Conservation (phyloP, 2,113 vertebrate species). For the Oncorhynchus keta region DNA sequence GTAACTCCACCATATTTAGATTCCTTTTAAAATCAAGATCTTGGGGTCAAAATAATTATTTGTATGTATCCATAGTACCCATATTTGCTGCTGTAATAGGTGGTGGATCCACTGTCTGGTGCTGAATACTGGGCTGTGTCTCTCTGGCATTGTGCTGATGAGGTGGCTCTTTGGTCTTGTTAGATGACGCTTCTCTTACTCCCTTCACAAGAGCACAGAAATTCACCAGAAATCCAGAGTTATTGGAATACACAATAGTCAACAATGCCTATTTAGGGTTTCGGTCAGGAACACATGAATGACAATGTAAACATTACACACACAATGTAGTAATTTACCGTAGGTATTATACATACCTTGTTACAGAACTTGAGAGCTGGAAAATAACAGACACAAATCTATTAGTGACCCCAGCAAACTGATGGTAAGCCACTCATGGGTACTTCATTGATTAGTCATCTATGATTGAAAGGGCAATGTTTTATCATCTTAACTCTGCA, state of each 20-base stretch:
- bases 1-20: background rate
- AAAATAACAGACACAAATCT: slow-evolving; percentile 33
- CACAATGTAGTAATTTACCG: background rate
- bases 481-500: too few species aligned
- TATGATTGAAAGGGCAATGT: slow-evolving; percentile 8
- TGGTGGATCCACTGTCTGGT: slow-evolving; percentile 19
- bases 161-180: slow-evolving; percentile 34
- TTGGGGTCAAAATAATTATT: background rate
- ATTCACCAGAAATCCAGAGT: slow-evolving; percentile 1
- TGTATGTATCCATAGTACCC: slow-evolving; percentile 48
- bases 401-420: slow-evolving; percentile 7
- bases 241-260: background rate
- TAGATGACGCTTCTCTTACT: slow-evolving; percentile 10
- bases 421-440: slow-evolving; percentile 1
- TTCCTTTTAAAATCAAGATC: too few species aligned
- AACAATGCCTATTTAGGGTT: background rate
- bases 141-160: slow-evolving; percentile 19
- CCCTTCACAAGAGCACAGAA: slow-evolving; percentile 33
- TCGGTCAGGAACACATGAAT: too few species aligned
- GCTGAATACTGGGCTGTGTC: slow-evolving; percentile 43
- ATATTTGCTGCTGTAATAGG: slow-evolving; percentile 36
- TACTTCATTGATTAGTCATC: slow-evolving; percentile 10
- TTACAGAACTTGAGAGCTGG: slow-evolving; percentile 50
- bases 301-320: background rate
- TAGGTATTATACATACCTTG: slow-evolving; percentile 38